phyloP scores from a whole-genome alignment of 2,888 invertebrate genomes.

The Drosophila putrida region DNA sequence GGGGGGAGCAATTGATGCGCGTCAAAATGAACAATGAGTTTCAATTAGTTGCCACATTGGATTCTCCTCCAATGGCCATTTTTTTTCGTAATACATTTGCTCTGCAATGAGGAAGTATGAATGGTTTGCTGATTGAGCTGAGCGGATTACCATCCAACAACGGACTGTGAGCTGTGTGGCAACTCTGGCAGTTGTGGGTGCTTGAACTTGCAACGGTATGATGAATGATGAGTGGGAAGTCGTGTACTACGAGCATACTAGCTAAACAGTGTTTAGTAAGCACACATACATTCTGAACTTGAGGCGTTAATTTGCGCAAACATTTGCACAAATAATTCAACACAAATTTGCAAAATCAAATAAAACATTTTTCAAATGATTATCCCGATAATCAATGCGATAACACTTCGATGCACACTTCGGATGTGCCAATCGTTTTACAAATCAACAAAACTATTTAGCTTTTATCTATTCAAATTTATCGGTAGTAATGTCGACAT shows the following conservation, averaged over 20 bases:
- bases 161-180: neutral
- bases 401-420: too few species aligned
- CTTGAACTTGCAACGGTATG: conserved; percentile 53
- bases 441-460: too few species aligned
- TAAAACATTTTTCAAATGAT: neutral
- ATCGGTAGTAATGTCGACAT: too few species aligned
- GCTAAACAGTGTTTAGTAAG: neutral
- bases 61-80: conserved; percentile 42
- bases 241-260: neutral
- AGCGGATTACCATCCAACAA: conserved; percentile 37
- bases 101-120: conserved; percentile 75
- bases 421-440: too few species aligned
- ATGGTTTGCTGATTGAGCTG: conserved; percentile 70
- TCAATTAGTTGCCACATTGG: conserved; percentile 70
- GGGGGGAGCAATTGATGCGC: conserved; percentile 71
- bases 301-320: conserved; percentile 29
- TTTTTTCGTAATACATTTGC: conserved; percentile 21
- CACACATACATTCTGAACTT: conserved; percentile 22
- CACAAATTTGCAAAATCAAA: conserved; percentile 5
- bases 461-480: too few species aligned
- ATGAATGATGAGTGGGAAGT: conserved; percentile 8
- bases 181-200: conserved; percentile 29
- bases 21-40: conserved; percentile 81
- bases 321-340: conserved; percentile 16
- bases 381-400: too few species aligned